Evolutionary conservation across 2,888 invertebrate species (phyloP), one percentile per base, ranked within the genome.

Genomic region (Congeria kusceri): DNA sequence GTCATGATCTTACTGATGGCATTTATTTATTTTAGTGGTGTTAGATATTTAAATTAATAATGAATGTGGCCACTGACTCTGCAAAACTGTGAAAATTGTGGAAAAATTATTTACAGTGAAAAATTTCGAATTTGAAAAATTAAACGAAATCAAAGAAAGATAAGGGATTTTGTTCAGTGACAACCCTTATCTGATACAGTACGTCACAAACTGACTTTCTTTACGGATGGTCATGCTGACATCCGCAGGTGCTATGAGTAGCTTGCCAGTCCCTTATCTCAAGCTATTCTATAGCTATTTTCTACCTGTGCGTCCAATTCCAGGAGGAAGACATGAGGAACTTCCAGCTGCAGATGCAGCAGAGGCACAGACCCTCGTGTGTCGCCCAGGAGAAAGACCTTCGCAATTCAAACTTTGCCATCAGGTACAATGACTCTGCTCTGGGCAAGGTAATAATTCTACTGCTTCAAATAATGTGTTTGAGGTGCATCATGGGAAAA

Each of bases 391-490:
- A 94, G 85, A 88, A 94, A 65, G 92, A 94, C 77, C 84, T 92
- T 64, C 88, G 93, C 25, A 87, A 90, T 53, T 76, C 91, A 62
- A 81, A 79, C 63, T 77, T 87, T 39, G 87, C 87, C 69, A 53
- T 85, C 18, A 84, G 87, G 44, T 90, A 90, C 29, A 93, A 92
- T 56, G 93, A 93, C 78, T 94, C 94, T 25, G 91, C 94, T 66
- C 92, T 95, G 28, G 95, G 94, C 65, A 94, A 94, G 92, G 94
- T 94, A 77, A 83, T 77, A 69, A 11, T n/a, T 59, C 4, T 1
- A 27, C 3, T 46, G n/a, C n/a, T n/a, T n/a, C n/a, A n/a, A n/a
- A n/a, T n/a, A n/a, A n/a, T n/a, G n/a, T n/a, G n/a, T n/a, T n/a
- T n/a, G n/a, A n/a, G n/a, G n/a, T n/a, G n/a, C n/a, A n/a, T n/a